Evolutionary conservation across 2,797 vertebrate genomes (phyloP).

Genomic region (Iguana delicatissima): DNA sequence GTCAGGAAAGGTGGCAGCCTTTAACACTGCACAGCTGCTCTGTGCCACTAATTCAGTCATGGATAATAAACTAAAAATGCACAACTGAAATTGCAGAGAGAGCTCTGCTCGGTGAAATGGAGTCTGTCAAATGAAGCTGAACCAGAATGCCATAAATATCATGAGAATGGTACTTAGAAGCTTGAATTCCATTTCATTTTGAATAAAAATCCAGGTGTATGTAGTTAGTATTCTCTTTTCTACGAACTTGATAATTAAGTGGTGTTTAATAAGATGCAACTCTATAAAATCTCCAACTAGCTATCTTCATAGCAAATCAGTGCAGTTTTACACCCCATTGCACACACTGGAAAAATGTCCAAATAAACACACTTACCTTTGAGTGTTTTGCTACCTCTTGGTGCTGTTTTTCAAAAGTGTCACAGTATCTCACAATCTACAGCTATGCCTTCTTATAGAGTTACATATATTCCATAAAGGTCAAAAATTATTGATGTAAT

Average conservation of each 20-base stretch:
- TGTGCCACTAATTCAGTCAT: constrained; percentile 9
- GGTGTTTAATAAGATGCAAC: background rate
- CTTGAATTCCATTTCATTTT: background rate
- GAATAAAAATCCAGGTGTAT: background rate
- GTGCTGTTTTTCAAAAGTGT: background rate
- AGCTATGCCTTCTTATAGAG: background rate
- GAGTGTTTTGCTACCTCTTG: background rate
- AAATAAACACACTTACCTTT: background rate
- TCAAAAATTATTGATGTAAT: background rate
- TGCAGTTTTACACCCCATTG: background rate
- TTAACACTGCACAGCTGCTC: background rate
- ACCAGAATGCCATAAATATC: background rate
- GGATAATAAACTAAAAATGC: constrained; percentile 8
- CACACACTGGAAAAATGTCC: background rate
- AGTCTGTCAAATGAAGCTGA: background rate
- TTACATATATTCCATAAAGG: background rate
- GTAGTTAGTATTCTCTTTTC: background rate
- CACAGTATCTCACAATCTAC: background rate
- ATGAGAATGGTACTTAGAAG: background rate
- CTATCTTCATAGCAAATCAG: background rate
- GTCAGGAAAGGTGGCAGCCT: constrained; percentile 17
- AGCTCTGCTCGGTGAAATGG: background rate
- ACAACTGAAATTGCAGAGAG: background rate
- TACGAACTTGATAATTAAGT: background rate
- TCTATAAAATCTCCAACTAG: background rate